These are phyloP conservation scores for Syngnathoides biaculeatus DNA, from an alignment of 2,113 vertebrate species.

Conservation along the genomic window DNA sequence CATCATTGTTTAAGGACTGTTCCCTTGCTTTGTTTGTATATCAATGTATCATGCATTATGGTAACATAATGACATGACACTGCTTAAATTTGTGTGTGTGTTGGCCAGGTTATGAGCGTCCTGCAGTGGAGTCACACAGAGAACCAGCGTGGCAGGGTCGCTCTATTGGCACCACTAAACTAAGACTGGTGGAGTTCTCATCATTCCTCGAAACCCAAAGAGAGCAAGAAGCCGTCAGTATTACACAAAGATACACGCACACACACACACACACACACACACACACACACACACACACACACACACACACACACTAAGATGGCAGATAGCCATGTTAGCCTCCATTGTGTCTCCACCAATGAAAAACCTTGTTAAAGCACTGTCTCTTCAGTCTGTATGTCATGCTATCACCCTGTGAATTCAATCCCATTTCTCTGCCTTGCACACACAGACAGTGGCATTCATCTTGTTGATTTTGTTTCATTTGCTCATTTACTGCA, in stretches of 20 bases:
- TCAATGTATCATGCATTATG: too few relatives aligned
- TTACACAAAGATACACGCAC: background rate
- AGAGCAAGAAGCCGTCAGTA: conserved; percentile 88
- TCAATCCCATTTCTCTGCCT: conserved; percentile 46
- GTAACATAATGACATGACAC: background rate
- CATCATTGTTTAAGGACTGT: background rate
- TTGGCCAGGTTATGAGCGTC: conserved; percentile 85
- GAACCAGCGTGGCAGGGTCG: conserved; percentile 95
- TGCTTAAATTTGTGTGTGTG: background rate
- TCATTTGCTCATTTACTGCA: conserved; percentile 12
- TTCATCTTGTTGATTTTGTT: conserved; percentile 60
- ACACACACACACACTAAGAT: conserved; percentile 31
- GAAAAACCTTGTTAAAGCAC: conserved; percentile 58
- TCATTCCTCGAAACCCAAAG: conserved; percentile 95
- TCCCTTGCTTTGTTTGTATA: too few relatives aligned
- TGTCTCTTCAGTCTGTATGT: conserved; percentile 54
- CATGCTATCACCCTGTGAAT: conserved; percentile 53
- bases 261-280: conserved; percentile 22
- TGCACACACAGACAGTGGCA: conserved; percentile 56
- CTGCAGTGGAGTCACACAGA: conserved; percentile 78
- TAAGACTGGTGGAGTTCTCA: conserved; percentile 94
- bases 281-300: conserved; percentile 5
- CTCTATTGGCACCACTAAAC: conserved; percentile 95
- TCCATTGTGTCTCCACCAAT: conserved; percentile 40
- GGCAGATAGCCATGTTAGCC: conserved; percentile 53